Evolutionary conservation across 2,888 invertebrate species (phyloP).

Genomic region (Tachina grossa): DNA sequence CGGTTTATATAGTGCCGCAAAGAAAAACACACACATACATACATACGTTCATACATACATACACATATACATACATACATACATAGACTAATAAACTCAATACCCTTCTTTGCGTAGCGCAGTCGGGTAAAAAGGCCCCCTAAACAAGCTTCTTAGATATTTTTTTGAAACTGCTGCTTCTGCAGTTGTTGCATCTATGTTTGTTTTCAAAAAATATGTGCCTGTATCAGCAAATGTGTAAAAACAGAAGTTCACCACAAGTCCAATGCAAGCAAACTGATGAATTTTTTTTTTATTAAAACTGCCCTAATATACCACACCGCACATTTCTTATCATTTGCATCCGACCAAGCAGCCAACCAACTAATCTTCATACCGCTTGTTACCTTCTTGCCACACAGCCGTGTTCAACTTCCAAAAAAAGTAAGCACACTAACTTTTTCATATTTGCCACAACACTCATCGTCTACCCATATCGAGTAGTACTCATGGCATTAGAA

Average conservation of each 20-base stretch:
- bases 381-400: constrained; percentile 41
- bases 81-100: too few relatives aligned
- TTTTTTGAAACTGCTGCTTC: too few relatives aligned
- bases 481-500: constrained; percentile 38
- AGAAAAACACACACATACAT: too few relatives aligned
- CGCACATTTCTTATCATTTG: constrained; percentile 1
- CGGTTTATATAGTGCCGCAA: too few relatives aligned
- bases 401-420: constrained; percentile 8
- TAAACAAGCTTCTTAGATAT: too few relatives aligned
- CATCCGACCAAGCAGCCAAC: constrained; percentile 7
- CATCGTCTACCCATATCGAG: background rate
- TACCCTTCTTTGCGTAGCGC: too few relatives aligned
- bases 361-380: constrained; percentile 15
- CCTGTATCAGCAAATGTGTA: background rate
- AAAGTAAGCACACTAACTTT: constrained; percentile 21
- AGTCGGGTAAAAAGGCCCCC: too few relatives aligned
- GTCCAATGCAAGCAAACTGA: constrained; percentile 53
- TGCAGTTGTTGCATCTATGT: background rate
- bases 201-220: background rate
- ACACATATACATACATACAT: too few relatives aligned
- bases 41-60: too few relatives aligned
- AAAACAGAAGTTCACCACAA: constrained; percentile 37
- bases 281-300: constrained; percentile 55
- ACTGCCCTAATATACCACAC: constrained; percentile 6
- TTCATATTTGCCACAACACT: constrained; percentile 13